A percentile compares a stretch with the other conserved stretches of the same genome.
Conservation (phyloP, 2,113 vertebrate species). For the Miniopterus natalensis region DNA sequence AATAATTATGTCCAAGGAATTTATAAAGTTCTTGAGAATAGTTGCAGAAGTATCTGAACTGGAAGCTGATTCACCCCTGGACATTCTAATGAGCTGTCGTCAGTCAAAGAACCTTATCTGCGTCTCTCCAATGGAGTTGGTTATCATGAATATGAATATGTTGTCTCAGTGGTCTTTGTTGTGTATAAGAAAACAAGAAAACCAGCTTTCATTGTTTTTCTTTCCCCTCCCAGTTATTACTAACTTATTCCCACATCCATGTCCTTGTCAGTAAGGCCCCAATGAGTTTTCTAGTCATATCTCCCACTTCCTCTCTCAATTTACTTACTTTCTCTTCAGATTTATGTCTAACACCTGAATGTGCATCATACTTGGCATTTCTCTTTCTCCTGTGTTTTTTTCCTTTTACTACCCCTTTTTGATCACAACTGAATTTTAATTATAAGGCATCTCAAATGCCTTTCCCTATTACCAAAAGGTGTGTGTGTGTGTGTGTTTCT, state of each 20-base stretch:
- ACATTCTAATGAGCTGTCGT: background rate
- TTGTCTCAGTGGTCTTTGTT: background rate
- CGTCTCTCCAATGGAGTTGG: background rate
- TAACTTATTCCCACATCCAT: background rate
- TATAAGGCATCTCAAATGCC: background rate
- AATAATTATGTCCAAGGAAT: background rate
- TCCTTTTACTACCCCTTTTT: background rate
- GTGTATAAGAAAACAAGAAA: background rate
- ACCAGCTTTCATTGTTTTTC: background rate
- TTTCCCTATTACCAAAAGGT: background rate
- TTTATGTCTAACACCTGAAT: background rate
- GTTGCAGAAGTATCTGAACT: background rate
- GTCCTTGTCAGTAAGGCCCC: background rate
- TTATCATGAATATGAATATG: background rate
- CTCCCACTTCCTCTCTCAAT: background rate
- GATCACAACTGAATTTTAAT: background rate
- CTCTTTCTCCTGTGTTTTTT: background rate
- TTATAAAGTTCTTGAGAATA: conserved; percentile 4
- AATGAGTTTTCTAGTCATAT: background rate
- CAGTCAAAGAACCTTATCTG: background rate
- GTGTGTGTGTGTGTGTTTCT: background rate
- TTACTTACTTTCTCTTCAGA: background rate
- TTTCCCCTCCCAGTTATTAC: background rate
- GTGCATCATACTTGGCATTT: background rate
- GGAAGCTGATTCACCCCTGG: background rate